These are phyloP conservation scores for Taeniopygia guttata DNA, from an alignment of 2,797 vertebrate species.

Conservation along the genomic window DNA sequence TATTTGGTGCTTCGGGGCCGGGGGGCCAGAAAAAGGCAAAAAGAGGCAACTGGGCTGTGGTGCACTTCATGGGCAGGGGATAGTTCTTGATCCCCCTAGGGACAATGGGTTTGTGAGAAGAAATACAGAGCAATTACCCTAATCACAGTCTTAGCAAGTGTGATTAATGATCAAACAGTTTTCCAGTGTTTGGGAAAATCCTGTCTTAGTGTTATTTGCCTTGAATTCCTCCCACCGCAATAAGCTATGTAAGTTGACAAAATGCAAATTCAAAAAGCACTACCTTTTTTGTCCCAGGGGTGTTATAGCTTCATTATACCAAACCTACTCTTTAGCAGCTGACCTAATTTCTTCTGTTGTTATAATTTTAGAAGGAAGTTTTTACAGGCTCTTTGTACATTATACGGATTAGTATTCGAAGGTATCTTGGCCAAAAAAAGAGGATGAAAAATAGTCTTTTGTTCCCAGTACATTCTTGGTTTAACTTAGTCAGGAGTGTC, in stretches of 20 bases:
- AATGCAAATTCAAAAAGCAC: conserved; percentile 18
- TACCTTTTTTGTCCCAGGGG: conserved; percentile 27
- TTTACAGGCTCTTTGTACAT: neutral
- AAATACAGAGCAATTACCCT: conserved; percentile 14
- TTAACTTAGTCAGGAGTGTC: neutral
- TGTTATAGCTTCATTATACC: neutral
- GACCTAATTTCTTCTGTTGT: conserved; percentile 53
- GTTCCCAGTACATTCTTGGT: neutral
- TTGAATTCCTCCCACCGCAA: neutral
- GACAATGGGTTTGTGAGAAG: neutral
- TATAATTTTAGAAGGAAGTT: conserved; percentile 29
- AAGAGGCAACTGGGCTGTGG: neutral
- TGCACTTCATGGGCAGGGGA: neutral
- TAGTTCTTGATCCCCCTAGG: neutral
- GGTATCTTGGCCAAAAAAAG: neutral
- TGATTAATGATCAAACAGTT: conserved; percentile 21
- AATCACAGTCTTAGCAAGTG: conserved; percentile 32
- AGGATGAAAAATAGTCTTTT: neutral
- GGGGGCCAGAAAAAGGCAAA: rapidly evolving
- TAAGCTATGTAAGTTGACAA: neutral
- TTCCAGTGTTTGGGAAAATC: conserved; percentile 9
- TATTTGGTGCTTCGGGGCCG: neutral
- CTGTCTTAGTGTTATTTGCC: neutral
- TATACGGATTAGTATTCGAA: neutral
- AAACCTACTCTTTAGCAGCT: neutral